Percentiles rank a stretch among this genome's conserved stretches.
These are phyloP conservation scores for Zygaena filipendulae DNA, from an alignment of 2,888 invertebrate genomes.

Conservation along the genomic window DNA sequence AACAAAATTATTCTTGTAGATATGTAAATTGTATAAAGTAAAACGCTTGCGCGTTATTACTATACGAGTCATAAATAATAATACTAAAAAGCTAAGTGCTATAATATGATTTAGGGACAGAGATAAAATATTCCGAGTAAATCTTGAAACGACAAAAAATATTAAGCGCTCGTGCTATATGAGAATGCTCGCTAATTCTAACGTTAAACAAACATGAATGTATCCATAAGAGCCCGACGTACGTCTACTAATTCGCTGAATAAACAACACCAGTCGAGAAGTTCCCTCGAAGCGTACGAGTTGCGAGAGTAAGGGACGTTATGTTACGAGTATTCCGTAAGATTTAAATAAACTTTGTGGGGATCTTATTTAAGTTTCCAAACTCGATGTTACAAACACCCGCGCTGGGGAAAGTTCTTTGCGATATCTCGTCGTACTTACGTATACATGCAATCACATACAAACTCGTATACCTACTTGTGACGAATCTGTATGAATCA, in stretches of 20 bases:
- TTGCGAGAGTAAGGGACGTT: constrained; percentile 26
- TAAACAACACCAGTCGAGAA: constrained; percentile 29
- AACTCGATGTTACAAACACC: constrained; percentile 20
- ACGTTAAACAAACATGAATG: constrained; percentile 39
- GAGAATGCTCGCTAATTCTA: constrained; percentile 36
- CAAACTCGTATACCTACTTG: too few species aligned
- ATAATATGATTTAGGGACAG: constrained; percentile 14
- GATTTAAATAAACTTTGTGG: constrained; percentile 43
- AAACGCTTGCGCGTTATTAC: too few species aligned
- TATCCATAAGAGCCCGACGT: constrained; percentile 24
- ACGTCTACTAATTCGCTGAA: constrained; percentile 42
- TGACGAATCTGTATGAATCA: too few species aligned
- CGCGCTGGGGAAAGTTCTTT: constrained; percentile 13
- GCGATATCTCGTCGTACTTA: constrained; percentile 4
- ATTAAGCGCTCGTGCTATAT: too few species aligned
- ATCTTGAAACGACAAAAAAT: too few species aligned
- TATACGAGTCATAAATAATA: too few species aligned
- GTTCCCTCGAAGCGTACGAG: constrained; percentile 24
- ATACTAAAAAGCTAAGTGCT: too few species aligned
- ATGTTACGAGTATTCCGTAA: too few species aligned
- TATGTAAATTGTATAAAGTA: too few species aligned
- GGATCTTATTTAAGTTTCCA: constrained; percentile 52
- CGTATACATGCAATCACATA: too few species aligned
- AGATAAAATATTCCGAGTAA: too few species aligned
- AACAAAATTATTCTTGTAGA: too few species aligned